Evolutionary conservation across 1,140 invertebrate genomes (phyloP), one percentile per base, ranked within the genome.

Genomic region (Carposina sasakii): DNA sequence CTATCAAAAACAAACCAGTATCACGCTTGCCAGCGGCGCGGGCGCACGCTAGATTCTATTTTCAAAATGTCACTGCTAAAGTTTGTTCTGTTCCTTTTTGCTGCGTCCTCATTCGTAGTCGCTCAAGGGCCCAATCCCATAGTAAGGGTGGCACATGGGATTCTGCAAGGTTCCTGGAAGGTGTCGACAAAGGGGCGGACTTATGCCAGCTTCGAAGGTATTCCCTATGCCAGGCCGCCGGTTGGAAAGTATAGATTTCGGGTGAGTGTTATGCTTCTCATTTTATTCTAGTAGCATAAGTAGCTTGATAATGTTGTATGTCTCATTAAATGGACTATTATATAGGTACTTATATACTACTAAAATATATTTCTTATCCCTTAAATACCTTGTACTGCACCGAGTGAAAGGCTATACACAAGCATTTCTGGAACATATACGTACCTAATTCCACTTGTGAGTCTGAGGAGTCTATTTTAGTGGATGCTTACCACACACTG

Each of bases 171-270:
- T 0, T 34, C 53, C 0, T 81, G 75, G 77, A 68, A 69, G 37
- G 53, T 60, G 2, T 77, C 77, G 0, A 66, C 66, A 0, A 73
- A 72, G 26, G 77, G 77, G 3, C 49, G 72, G 17, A 71, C 41
- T 28, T 87, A 87, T 45, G 83, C 89, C 30, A 85, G 86, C 24
- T 90, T 89, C 54, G 62, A 86, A 23, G 88, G 88, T 3, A 83
- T 90, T 33, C 89, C 89, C 0, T 90, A 88, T 52, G 89, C 89
- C 1, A 60, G 78, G 49, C 86, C 89, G 39, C 89, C 89, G 2
- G 55, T 89, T 23, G 88, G 86, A 23, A 73, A 87, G 40, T 74
- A 88, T 31, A 68, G 89, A 48, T 90, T 90, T 63, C 57, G 71
- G 56, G 78, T 79, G 61, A 54, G 71, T 69, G 19, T 34, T 16